Conservation (phyloP, 2,113 vertebrate genomes). For the Talpa occidentalis region DNA sequence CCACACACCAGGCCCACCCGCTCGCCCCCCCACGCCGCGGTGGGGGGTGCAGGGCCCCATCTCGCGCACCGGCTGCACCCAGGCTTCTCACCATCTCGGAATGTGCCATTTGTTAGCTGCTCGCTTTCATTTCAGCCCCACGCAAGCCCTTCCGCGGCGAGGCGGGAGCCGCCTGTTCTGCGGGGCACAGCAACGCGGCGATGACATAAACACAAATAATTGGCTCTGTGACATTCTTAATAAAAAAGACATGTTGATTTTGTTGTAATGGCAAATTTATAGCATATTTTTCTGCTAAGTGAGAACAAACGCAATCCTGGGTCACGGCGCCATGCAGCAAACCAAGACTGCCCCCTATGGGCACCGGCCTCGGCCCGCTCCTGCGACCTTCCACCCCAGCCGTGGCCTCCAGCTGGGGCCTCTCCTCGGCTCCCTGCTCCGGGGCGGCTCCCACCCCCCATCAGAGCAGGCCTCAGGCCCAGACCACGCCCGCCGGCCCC, state of each 20-base stretch:
- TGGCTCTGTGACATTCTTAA: neutral
- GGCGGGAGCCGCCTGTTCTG: neutral
- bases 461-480: no score
- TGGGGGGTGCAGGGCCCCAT: no score
- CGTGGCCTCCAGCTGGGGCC: neutral
- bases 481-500: no score
- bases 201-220: conserved; percentile 7
- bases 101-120: neutral
- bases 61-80: no score
- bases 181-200: neutral
- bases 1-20: no score
- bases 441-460: no score
- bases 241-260: conserved; percentile 18
- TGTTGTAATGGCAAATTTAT: neutral
- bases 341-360: conserved; percentile 86
- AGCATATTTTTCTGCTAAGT: conserved; percentile 41
- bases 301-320: neutral
- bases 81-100: neutral
- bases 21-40: no score
- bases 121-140: neutral
- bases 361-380: conserved; percentile 41
- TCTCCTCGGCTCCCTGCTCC: no score
- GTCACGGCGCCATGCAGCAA: conserved; percentile 32
- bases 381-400: neutral
- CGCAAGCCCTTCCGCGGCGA: neutral